Evolutionary conservation across 2,888 invertebrate genomes (phyloP).

Genomic region (Phalera bucephala): DNA sequence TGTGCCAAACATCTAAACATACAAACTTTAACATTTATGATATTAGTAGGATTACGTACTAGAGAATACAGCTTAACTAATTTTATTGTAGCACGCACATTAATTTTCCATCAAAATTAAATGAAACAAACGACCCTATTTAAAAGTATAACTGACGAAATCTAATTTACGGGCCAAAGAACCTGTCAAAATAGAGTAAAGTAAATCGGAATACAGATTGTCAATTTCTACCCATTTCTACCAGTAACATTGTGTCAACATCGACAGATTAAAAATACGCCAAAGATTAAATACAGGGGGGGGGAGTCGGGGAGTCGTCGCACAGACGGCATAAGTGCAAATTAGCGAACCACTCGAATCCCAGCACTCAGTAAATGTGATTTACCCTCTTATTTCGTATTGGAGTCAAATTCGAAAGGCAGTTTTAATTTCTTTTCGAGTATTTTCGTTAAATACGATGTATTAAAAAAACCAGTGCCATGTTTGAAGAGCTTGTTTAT

Average conservation of each 20-base stretch:
- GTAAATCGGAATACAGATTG: neutral
- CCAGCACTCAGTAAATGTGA: conserved; percentile 4
- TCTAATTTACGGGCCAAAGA: too few relatives aligned
- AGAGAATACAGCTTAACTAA: too few relatives aligned
- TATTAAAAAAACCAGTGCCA: neutral
- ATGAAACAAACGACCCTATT: too few relatives aligned
- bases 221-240: neutral
- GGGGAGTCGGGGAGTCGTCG: conserved; percentile 4
- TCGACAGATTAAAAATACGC: neutral
- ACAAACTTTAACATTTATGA: too few relatives aligned
- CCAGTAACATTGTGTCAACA: conserved; percentile 2
- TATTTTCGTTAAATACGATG: neutral
- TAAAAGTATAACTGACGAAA: too few relatives aligned
- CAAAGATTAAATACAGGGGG: neutral
- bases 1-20: too few relatives aligned
- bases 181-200: too few relatives aligned
- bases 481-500: too few relatives aligned
- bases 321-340: conserved; percentile 26
- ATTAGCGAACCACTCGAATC: conserved; percentile 20
- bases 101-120: too few relatives aligned
- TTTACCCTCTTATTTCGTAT: conserved; percentile 12
- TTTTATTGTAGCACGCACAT: too few relatives aligned
- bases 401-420: conserved; percentile 5
- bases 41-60: too few relatives aligned
- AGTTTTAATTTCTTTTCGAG: conserved; percentile 6